Conservation (phyloP, 2,113 vertebrate genomes). For the Rhinopomastus cyanomelas region DNA sequence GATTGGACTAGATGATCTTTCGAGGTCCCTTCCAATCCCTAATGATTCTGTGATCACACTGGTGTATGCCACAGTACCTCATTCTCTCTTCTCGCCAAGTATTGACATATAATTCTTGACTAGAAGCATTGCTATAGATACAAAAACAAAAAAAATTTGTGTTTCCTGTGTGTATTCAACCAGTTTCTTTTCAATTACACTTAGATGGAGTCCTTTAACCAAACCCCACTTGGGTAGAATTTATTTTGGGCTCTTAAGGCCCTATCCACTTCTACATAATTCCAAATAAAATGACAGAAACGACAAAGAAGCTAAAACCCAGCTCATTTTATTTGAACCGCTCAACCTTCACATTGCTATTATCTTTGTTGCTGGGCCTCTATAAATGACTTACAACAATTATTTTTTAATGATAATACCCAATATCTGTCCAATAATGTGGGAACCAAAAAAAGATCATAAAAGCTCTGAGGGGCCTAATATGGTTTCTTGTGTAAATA, state of each 20-base stretch:
- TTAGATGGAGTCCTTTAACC: neutral
- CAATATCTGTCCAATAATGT: slow-evolving; percentile 19
- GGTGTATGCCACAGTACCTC: neutral
- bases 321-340: slow-evolving; percentile 11
- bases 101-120: neutral
- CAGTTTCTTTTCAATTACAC: neutral
- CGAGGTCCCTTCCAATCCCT: no score
- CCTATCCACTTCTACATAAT: neutral
- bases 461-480: slow-evolving; percentile 2
- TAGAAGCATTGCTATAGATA: neutral
- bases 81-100: neutral
- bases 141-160: neutral
- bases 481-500: neutral
- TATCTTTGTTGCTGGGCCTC: neutral
- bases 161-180: neutral
- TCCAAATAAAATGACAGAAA: neutral
- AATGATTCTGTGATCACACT: no score
- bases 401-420: slow-evolving; percentile 36
- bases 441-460: neutral
- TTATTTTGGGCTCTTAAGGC: neutral
- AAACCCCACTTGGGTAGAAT: neutral
- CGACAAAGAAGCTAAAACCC: slow-evolving; percentile 22
- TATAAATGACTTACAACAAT: slow-evolving; percentile 30
- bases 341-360: neutral
- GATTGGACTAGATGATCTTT: no score